These are phyloP conservation scores for Apostichopus parvimensis DNA, from an alignment of 35 echinoderm and acorn worm species.

Conservation along the genomic window DNA sequence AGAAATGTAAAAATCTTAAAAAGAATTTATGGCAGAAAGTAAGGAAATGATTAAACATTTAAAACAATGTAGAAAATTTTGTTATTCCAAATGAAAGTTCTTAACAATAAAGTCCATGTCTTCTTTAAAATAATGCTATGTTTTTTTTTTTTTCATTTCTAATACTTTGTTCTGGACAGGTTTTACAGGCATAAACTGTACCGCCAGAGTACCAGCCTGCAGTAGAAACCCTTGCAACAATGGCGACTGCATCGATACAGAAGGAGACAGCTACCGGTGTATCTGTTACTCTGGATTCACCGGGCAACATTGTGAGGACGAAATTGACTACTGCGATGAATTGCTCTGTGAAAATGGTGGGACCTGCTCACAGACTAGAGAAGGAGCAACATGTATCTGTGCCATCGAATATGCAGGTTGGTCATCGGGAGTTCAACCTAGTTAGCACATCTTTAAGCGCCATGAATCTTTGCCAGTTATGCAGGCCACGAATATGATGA, in stretches of 20 bases:
- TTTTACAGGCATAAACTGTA: conserved; percentile 27
- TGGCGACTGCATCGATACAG: background rate
- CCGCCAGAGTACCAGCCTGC: background rate
- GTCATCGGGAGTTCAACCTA: background rate
- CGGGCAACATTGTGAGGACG: conserved; percentile 17
- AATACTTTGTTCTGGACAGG: background rate
- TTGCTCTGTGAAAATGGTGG: conserved; percentile 12
- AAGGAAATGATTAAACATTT: too few relatives aligned
- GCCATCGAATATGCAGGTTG: conserved; percentile 6
- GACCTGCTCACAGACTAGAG: background rate
- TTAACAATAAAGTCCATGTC: background rate
- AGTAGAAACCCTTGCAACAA: background rate
- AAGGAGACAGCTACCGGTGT: conserved; percentile 1
- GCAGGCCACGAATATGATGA: too few relatives aligned
- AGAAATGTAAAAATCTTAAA: too few relatives aligned
- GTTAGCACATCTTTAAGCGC: too few relatives aligned
- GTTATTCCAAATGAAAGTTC: background rate
- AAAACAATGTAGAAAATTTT: background rate
- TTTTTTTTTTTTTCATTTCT: background rate
- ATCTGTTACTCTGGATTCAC: conserved; percentile 16
- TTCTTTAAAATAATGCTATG: background rate
- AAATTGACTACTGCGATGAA: conserved; percentile 25
- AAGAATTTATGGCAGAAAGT: too few relatives aligned
- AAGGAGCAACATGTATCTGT: conserved; percentile 27
- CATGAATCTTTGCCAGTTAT: too few relatives aligned